These are phyloP conservation scores for Trachemys scripta DNA, from an alignment of 2,113 vertebrate species.

Conservation along the genomic window DNA sequence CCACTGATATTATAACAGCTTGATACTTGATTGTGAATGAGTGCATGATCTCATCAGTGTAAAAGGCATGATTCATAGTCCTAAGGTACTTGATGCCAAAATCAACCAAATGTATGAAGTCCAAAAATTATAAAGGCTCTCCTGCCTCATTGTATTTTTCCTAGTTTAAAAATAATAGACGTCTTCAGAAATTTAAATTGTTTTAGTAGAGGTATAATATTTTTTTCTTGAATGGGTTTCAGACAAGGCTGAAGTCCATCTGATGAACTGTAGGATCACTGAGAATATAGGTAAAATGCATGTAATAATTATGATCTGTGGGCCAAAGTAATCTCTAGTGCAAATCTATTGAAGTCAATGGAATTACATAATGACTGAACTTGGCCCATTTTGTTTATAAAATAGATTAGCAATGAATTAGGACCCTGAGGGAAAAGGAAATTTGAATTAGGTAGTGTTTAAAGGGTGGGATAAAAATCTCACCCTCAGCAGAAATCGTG, in stretches of 20 bases:
- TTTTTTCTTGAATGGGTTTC: background rate
- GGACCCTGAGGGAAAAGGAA: background rate
- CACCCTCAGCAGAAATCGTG: no score
- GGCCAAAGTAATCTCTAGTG: background rate
- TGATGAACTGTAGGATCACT: background rate
- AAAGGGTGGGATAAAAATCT: no score
- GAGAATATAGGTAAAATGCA: background rate
- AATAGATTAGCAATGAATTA: background rate
- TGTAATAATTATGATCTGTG: background rate
- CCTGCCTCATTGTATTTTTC: background rate
- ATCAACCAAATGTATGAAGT: background rate
- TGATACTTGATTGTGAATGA: background rate
- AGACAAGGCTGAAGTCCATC: background rate
- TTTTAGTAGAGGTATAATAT: background rate
- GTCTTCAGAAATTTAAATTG: background rate
- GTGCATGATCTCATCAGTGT: background rate
- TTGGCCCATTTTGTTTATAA: background rate
- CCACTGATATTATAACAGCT: no score
- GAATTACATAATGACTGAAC: background rate
- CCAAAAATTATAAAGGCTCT: background rate
- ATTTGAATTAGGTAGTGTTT: background rate
- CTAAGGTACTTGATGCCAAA: background rate
- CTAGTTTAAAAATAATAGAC: background rate
- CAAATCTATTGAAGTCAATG: background rate
- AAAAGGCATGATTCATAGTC: background rate